Evolutionary conservation across 2,113 vertebrate species (phyloP).

Genomic region (Syngnathus typhle): DNA sequence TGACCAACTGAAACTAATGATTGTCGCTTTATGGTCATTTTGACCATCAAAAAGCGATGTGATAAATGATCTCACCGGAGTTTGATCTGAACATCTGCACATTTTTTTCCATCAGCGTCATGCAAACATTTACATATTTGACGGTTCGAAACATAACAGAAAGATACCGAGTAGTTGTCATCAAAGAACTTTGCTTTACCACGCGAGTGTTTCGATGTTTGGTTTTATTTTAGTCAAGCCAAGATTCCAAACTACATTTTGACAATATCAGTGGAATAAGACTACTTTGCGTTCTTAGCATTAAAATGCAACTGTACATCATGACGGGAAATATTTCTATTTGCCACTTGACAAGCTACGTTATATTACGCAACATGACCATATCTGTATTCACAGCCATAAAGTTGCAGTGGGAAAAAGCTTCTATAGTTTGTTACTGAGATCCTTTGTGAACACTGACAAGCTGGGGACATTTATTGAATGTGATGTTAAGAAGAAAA

Average conservation of each 20-base stretch:
- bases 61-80: not conserved
- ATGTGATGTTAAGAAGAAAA: conserved; percentile 3
- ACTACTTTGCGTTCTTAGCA: no score
- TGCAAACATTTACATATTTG: conserved; percentile 9
- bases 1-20: not conserved
- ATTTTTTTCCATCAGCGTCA: not conserved
- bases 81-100: conserved; percentile 4
- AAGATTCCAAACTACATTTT: no score
- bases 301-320: no score
- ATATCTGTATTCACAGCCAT: conserved; percentile 45
- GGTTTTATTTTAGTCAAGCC: not conserved
- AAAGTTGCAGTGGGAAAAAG: conserved; percentile 14
- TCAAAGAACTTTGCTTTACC: not conserved
- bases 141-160: not conserved
- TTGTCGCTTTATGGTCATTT: not conserved
- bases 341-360: no score
- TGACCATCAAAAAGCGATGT: not conserved
- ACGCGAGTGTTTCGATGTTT: not conserved
- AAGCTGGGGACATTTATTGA: conserved; percentile 42
- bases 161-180: not conserved
- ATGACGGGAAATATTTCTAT: not conserved
- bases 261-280: no score
- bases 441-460: conserved; percentile 22
- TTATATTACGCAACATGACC: not conserved
- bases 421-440: conserved; percentile 1